These are phyloP conservation scores for Bombus superbus DNA, from an alignment of 1,140 invertebrate genomes.

Conservation along the genomic window DNA sequence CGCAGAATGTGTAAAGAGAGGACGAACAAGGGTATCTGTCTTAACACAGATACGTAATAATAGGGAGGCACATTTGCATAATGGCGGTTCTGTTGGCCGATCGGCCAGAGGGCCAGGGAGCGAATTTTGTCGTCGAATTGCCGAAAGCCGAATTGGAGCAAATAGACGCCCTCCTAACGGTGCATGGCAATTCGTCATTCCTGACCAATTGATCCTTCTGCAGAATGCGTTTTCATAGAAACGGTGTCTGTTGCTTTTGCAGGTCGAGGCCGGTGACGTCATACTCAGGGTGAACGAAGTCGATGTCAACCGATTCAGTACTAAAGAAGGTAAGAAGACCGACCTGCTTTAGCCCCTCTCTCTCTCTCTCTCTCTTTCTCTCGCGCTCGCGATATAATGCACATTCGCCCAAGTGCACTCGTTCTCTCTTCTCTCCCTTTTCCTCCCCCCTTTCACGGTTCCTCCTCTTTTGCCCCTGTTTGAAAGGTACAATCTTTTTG, in stretches of 20 bases:
- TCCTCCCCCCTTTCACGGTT: no score
- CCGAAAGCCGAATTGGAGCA: neutral
- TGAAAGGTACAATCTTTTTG: conserved; percentile 9
- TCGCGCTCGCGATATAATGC: neutral
- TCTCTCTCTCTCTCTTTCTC: neutral
- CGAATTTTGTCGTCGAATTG: neutral
- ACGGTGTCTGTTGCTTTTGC: conserved; percentile 79
- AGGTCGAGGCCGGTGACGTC: conserved; percentile 96
- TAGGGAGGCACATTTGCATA: neutral
- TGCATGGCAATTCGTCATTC: conserved; percentile 41
- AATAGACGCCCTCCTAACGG: neutral
- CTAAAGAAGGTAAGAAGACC: conserved; percentile 90
- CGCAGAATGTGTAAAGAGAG: no score
- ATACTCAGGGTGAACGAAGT: conserved; percentile 96
- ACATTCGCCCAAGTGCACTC: no score
- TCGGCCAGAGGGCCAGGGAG: neutral
- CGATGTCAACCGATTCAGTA: conserved; percentile 94
- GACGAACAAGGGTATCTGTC: no score
- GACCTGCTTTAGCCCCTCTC: conserved; percentile 17
- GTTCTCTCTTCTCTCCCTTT: neutral
- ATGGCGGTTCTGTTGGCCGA: neutral
- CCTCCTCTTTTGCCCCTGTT: no score
- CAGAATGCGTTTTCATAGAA: conserved; percentile 57
- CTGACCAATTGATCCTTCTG: conserved; percentile 45
- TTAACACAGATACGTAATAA: neutral